A percentile compares a stretch with the other conserved stretches of the same genome.
phyloP scores from a whole-genome alignment of 2,797 vertebrate species.

The Mareca strepera region DNA sequence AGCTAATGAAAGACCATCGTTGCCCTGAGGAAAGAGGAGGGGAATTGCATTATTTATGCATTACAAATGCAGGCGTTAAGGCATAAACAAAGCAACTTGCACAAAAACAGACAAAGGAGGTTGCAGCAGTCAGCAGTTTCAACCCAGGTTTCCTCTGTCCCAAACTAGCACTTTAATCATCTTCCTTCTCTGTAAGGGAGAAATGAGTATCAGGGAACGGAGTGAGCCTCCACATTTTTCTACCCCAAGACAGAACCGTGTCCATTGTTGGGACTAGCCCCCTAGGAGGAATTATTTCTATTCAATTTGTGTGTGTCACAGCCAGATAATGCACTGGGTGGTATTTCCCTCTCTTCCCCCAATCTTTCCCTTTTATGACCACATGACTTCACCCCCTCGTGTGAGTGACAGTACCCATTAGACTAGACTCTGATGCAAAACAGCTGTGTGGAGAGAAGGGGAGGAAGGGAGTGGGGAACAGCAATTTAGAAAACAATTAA shows the following conservation, averaged over 20 bases:
- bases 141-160: conserved; percentile 46
- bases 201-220: not conserved
- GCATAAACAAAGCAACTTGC: conserved; percentile 49
- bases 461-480: conserved; percentile 72
- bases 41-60: conserved; percentile 24
- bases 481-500: conserved; percentile 85
- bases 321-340: conserved; percentile 75
- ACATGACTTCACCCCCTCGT: conserved; percentile 81
- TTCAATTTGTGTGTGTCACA: conserved; percentile 76
- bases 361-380: conserved; percentile 76
- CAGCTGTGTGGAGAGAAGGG: conserved; percentile 75
- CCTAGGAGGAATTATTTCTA: conserved; percentile 72
- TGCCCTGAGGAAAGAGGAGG: conserved; percentile 1
- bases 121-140: conserved; percentile 35
- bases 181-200: conserved; percentile 13
- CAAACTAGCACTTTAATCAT: conserved; percentile 36
- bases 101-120: conserved; percentile 41
- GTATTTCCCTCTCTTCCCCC: conserved; percentile 73
- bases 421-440: conserved; percentile 78
- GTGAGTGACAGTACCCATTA: conserved; percentile 81
- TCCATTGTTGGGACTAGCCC: conserved; percentile 69
- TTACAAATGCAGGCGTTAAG: conserved; percentile 9
- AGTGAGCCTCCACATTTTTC: conserved; percentile 45
- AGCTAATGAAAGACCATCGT: not conserved
- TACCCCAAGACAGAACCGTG: conserved; percentile 47